Evolutionary conservation across 2,888 invertebrate species (phyloP).

Genomic region (Phasia obesa): DNA sequence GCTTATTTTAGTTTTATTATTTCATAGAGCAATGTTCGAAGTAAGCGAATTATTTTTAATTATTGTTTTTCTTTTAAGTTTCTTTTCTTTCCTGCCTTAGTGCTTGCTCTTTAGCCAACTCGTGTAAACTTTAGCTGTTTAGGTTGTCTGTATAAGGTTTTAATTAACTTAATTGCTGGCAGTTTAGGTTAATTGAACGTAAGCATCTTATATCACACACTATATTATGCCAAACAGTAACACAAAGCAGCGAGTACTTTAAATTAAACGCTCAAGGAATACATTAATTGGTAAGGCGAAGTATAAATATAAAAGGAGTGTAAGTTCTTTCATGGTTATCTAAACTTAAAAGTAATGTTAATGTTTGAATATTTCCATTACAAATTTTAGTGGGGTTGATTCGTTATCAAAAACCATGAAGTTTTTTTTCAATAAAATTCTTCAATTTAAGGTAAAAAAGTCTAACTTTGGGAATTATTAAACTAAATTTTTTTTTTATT

Average conservation of each 20-base stretch:
- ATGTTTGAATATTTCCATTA: not conserved
- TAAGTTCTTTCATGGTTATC: not conserved
- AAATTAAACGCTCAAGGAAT: conserved; percentile 8
- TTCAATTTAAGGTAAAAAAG: too few species aligned
- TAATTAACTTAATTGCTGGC: conserved; percentile 68
- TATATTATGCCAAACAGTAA: conserved; percentile 22
- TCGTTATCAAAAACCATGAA: not conserved
- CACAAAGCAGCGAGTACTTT: conserved; percentile 17
- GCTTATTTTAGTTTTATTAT: not conserved
- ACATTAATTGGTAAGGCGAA: not conserved
- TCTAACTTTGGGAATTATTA: not conserved
- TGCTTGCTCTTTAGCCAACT: not conserved
- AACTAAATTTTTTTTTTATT: not conserved
- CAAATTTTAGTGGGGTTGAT: not conserved
- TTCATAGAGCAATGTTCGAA: not conserved
- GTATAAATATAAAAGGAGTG: not conserved
- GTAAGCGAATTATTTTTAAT: conserved; percentile 57
- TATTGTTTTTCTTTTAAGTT: conserved; percentile 37
- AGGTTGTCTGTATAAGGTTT: conserved; percentile 39
- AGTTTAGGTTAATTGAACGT: conserved; percentile 67
- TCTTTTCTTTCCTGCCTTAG: not conserved
- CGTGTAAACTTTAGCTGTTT: not conserved
- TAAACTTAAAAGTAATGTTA: not conserved
- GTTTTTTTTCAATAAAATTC: too few species aligned
- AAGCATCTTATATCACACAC: conserved; percentile 51